Percentiles rank a stretch among this genome's conserved stretches.
Evolutionary conservation across 2,113 vertebrate genomes (phyloP).

Genomic region (Merops nubicus): DNA sequence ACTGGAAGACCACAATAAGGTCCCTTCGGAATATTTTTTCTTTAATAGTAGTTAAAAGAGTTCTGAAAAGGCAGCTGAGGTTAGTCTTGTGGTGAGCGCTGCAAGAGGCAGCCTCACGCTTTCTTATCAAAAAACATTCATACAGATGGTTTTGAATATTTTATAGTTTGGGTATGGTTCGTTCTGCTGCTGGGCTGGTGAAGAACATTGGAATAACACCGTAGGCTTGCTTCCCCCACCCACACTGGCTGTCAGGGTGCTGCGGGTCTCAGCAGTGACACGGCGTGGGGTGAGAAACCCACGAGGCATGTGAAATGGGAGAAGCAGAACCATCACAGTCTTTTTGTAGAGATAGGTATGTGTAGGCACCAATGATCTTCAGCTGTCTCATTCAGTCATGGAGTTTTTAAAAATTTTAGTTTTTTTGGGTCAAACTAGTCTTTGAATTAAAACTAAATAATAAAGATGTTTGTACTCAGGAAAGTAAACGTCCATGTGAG

Average conservation of each 20-base stretch:
- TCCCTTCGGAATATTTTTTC: too few species aligned
- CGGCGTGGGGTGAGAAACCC: not conserved
- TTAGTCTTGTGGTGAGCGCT: not conserved
- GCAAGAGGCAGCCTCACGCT: not conserved
- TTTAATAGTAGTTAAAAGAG: not conserved
- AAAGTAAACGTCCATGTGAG: not conserved
- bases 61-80: not conserved
- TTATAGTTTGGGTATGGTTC: not conserved
- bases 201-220: not conserved
- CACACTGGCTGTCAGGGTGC: not conserved
- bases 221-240: too few species aligned
- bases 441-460: not conserved
- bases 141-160: not conserved
- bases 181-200: not conserved
- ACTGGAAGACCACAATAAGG: too few species aligned
- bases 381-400: not conserved
- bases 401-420: not conserved
- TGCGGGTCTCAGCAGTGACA: not conserved
- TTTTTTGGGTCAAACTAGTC: not conserved
- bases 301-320: not conserved
- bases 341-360: fast-evolving
- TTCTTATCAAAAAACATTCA: not conserved
- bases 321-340: not conserved
- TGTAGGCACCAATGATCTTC: not conserved
- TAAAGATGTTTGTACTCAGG: not conserved